Conservation (phyloP, 2,888 invertebrate genomes). For the Leptinotarsa haldemani region DNA sequence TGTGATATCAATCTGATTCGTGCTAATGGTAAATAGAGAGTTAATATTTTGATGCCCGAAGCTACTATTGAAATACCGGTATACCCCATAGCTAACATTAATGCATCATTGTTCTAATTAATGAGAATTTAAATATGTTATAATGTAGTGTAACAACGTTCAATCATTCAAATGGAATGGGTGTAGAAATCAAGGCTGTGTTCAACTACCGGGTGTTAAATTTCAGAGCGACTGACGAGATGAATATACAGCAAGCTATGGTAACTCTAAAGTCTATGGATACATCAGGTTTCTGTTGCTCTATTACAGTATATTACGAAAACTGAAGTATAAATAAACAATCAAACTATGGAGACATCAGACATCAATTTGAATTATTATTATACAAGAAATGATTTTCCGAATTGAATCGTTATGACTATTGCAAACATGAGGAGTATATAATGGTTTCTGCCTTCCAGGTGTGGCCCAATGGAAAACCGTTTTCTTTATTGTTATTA, state of each 20-base stretch:
- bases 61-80: constrained; percentile 43
- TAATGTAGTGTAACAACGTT: constrained; percentile 29
- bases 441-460: too few species aligned
- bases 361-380: too few species aligned
- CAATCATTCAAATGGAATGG: constrained; percentile 17
- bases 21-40: constrained; percentile 35
- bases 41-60: constrained; percentile 36
- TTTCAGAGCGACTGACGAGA: background rate
- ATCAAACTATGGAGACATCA: too few species aligned
- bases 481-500: too few species aligned
- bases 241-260: background rate
- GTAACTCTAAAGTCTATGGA: too few species aligned
- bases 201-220: constrained; percentile 9
- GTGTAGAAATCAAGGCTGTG: constrained; percentile 14
- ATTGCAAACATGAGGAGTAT: too few species aligned
- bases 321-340: too few species aligned
- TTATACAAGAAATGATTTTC: too few species aligned
- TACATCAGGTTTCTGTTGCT: too few species aligned
- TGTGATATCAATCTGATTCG: constrained; percentile 38
- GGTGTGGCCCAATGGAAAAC: too few species aligned
- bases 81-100: constrained; percentile 42
- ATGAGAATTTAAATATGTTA: constrained; percentile 41
- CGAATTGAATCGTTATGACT: too few species aligned
- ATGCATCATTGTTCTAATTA: constrained; percentile 47
- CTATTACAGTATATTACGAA: too few species aligned